Base-by-base conservation (phyloP, 2,797 vertebrate genomes). In the Paratrypauchen microcephalus region DNA sequence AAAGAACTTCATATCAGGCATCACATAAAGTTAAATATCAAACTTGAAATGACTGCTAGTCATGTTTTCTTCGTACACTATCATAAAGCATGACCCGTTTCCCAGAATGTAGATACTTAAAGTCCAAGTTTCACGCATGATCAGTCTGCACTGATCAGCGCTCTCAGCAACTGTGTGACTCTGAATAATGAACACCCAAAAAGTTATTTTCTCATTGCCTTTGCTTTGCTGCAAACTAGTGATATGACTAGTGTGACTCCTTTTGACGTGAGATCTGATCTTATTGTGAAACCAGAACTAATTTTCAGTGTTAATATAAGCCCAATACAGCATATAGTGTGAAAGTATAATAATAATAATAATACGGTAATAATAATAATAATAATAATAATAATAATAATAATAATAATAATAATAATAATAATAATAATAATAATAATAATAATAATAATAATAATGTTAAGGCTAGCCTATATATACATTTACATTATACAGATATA, bases 21-120 rank as follows among this genome's bases (percentile, higher is more conserved):
- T 55, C 21, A 55, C 24, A 41, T 39, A n/a, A 45, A 19, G 18
- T 36, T 62, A 63, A 61, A 77, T 76, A 26, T 9, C 28, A 71
- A 83, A 74, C 64, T 21, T 4, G 28, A n/a, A 0, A 9, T 55
- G 62, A 57, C 45, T 19, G 23, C 74, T 65, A 75, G 78, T 81
- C 57, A 77, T 64, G 50, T 71, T 24, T 13, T 50, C 56, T 69
- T 65, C 68, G 41, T 54, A 54, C 6, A 2, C 9, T 59, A 41
- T 12, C 21, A 68, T 66, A 58, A 50, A 39, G 39, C 19, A 45
- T 56, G 65, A 50, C 2, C 65, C 52, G 45, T 57, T 73, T 82
- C 68, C 71, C 8, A 65, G 69, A 76, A 75, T 70, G 15, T 6
- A 28, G 15, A 39, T 39, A 61, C 32, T 23, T 60, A n/a, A 32